A percentile compares a stretch with the other conserved stretches of the same genome.
phyloP scores from a whole-genome alignment of 2,888 invertebrate species.

The Rambutsinella grinnellia region DNA sequence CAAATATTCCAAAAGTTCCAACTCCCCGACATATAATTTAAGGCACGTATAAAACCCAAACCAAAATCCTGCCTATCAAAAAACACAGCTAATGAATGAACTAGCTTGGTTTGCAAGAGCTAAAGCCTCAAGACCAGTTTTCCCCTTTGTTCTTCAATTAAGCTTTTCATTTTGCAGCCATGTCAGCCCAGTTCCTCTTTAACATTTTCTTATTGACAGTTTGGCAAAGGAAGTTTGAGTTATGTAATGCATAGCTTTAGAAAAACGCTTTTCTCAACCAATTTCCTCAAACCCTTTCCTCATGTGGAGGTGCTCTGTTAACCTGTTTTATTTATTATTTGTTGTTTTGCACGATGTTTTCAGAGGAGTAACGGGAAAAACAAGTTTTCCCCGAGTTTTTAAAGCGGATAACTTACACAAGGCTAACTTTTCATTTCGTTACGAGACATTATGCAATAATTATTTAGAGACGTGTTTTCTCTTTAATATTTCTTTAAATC shows the following conservation, averaged over 20 bases:
- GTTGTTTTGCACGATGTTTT: constrained; percentile 10
- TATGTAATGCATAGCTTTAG: neutral
- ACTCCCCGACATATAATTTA: neutral
- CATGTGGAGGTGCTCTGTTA: constrained; percentile 34
- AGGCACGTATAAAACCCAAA: neutral
- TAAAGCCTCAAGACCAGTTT: neutral
- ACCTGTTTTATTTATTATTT: constrained; percentile 40
- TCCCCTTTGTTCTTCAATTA: neutral
- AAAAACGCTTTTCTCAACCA: neutral
- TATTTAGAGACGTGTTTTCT: too few species aligned
- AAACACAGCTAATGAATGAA: too few species aligned
- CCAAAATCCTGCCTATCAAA: neutral
- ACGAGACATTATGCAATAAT: neutral
- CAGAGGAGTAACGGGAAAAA: constrained; percentile 35
- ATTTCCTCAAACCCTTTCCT: constrained; percentile 25
- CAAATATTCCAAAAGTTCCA: neutral
- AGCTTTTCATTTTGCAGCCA: neutral
- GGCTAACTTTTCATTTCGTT: constrained; percentile 45
- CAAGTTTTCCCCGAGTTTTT: constrained; percentile 15
- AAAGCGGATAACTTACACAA: neutral
- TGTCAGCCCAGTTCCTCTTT: too few species aligned
- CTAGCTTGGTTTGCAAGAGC: too few species aligned
- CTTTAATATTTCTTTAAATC: neutral
- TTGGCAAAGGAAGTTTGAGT: neutral
- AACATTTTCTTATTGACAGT: too few species aligned